Percentiles rank a stretch among this genome's conserved stretches.
These are phyloP conservation scores for Alcedo quadribrachys DNA, from an alignment of 2,797 vertebrate genomes.

Conservation along the genomic window DNA sequence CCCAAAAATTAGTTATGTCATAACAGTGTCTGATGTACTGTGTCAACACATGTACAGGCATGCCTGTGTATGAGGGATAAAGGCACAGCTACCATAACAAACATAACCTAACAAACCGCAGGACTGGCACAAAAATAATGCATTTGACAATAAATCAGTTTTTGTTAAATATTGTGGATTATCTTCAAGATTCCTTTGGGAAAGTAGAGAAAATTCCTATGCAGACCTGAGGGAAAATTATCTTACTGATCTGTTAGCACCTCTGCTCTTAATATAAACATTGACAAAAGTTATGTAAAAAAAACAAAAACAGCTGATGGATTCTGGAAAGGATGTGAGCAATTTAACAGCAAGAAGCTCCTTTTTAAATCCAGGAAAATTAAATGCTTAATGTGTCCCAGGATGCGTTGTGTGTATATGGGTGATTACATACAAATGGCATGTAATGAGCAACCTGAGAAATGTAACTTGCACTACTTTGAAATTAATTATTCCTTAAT, in stretches of 20 bases:
- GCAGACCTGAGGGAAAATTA: slow-evolving; percentile 15
- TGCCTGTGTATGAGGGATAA: not conserved
- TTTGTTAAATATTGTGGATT: not conserved
- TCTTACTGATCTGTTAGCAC: slow-evolving; percentile 43
- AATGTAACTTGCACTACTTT: not conserved
- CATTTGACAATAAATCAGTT: not conserved
- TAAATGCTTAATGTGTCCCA: slow-evolving; percentile 34
- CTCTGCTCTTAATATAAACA: slow-evolving; percentile 34
- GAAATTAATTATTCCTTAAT: slow-evolving; percentile 36
- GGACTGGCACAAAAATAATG: not conserved
- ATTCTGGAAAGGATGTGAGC: slow-evolving; percentile 1
- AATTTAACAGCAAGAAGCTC: slow-evolving; percentile 43
- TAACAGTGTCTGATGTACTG: not conserved
- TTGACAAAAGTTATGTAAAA: slow-evolving; percentile 48
- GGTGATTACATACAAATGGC: slow-evolving; percentile 7
- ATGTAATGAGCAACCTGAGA: slow-evolving; percentile 38
- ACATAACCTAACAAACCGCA: not conserved
- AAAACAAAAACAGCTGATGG: not conserved
- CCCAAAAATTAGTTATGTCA: not conserved
- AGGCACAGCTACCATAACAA: not conserved
- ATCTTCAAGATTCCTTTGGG: not conserved
- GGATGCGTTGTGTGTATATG: not conserved
- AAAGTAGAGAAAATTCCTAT: not conserved
- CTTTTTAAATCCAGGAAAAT: not conserved
- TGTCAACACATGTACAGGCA: not conserved